phyloP scores from a whole-genome alignment of 1,140 invertebrate genomes.

The Drosophila grimshawi region DNA sequence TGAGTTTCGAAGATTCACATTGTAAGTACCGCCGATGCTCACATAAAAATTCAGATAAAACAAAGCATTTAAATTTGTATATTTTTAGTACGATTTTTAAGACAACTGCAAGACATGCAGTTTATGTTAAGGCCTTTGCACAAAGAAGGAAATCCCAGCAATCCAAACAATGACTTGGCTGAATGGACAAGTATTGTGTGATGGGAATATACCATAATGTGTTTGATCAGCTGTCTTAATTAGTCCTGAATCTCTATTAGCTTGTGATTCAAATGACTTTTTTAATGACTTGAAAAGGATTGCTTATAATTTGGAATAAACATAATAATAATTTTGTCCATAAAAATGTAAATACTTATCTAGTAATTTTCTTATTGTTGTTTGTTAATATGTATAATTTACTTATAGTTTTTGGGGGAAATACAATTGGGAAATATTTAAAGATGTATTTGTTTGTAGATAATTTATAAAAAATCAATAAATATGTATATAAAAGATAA shows the following conservation, averaged over 20 bases:
- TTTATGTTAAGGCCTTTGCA: constrained; percentile 71
- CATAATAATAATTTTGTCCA: not conserved
- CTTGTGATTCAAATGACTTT: constrained; percentile 34
- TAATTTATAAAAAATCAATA: no score
- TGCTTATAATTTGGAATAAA: constrained; percentile 44
- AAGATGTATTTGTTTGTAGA: no score
- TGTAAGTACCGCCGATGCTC: constrained; percentile 54
- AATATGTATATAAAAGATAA: not conserved
- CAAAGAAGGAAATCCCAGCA: constrained; percentile 57
- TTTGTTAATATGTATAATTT: not conserved
- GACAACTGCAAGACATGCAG: constrained; percentile 60
- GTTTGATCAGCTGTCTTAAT: not conserved
- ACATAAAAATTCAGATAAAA: not conserved
- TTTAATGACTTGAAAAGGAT: constrained; percentile 39
- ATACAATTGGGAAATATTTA: no score
- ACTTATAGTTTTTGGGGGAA: not conserved
- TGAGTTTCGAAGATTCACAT: constrained; percentile 64
- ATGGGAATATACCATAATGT: constrained; percentile 11
- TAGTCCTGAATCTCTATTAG: constrained; percentile 2
- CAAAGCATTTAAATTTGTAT: not conserved
- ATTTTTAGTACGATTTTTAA: constrained; percentile 63
- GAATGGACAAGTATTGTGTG: constrained; percentile 67
- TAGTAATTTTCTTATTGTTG: not conserved
- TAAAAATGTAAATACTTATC: constrained; percentile 6
- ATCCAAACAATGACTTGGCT: constrained; percentile 52